Evolutionary conservation across 2,797 vertebrate genomes (phyloP).

Genomic region (Etheostoma perlongum): DNA sequence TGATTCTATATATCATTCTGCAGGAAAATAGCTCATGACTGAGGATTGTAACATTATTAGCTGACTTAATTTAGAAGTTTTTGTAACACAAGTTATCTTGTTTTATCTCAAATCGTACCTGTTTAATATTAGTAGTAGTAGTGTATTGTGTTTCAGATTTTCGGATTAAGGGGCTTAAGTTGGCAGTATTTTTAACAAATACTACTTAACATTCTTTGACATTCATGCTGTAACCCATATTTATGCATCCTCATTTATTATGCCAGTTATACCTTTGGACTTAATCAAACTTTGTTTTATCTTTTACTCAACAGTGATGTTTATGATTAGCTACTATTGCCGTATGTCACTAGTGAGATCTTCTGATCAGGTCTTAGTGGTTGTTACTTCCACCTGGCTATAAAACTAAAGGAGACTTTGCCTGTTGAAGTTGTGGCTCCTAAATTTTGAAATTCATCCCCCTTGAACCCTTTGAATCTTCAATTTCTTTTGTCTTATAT

Average conservation of each 20-base stretch:
- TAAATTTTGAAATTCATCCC: too few species aligned
- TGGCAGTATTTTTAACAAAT: background rate
- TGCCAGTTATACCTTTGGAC: background rate
- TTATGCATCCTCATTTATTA: background rate
- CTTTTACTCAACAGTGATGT: too few species aligned
- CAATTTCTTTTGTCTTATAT: too few species aligned
- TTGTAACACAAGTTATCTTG: background rate
- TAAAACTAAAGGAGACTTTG: too few species aligned
- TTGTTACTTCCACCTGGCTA: too few species aligned
- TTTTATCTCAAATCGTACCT: background rate
- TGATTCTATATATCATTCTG: background rate
- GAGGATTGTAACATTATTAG: background rate
- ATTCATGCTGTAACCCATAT: background rate
- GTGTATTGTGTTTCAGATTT: background rate
- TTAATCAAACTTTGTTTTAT: too few species aligned
- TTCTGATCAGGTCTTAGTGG: too few species aligned
- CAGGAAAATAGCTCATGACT: background rate
- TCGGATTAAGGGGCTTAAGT: background rate
- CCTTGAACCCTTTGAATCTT: too few species aligned
- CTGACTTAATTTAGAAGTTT: background rate
- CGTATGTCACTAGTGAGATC: too few species aligned
- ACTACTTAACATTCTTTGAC: background rate
- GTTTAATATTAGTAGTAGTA: background rate
- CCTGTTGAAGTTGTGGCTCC: too few species aligned
- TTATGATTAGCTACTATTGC: too few species aligned